phyloP scores from a whole-genome alignment of 2,888 invertebrate species.

The Drosophila trichaetosa region DNA sequence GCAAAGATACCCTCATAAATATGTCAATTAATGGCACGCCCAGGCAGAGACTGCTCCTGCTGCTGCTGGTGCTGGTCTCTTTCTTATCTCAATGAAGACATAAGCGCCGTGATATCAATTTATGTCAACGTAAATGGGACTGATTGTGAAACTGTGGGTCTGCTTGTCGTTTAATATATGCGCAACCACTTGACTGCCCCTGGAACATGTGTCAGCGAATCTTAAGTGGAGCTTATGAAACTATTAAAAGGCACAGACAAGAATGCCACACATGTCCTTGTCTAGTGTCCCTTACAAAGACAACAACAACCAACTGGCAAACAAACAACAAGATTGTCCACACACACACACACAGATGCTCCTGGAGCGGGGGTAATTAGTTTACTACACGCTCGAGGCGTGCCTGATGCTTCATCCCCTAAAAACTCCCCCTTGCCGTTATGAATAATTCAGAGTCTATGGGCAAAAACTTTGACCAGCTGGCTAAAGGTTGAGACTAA shows the following conservation, averaged over 20 bases:
- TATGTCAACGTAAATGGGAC: constrained; percentile 82
- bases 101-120: constrained; percentile 81
- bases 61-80: constrained; percentile 21
- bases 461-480: constrained; percentile 70
- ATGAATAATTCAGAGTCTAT: constrained; percentile 72
- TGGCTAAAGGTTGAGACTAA: constrained; percentile 36
- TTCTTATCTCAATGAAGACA: constrained; percentile 81
- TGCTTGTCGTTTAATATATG: constrained; percentile 61
- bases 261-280: constrained; percentile 32
- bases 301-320: constrained; percentile 37
- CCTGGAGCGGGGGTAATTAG: constrained; percentile 69
- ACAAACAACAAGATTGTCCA: constrained; percentile 36
- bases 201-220: constrained; percentile 85
- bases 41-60: constrained; percentile 16
- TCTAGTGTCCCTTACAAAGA: constrained; percentile 45
- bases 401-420: constrained; percentile 19
- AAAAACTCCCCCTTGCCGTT: constrained; percentile 14
- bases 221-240: constrained; percentile 84
- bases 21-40: constrained; percentile 78
- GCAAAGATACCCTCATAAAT: constrained; percentile 77
- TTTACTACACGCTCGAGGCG: constrained; percentile 75
- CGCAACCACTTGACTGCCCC: constrained; percentile 78
- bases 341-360: constrained; percentile 4
- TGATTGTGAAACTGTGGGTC: constrained; percentile 39
- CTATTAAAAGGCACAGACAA: constrained; percentile 80